Percentiles rank a stretch among this genome's conserved stretches.
phyloP scores from a whole-genome alignment of 2,888 invertebrate genomes.

The Drosophila siamana region DNA sequence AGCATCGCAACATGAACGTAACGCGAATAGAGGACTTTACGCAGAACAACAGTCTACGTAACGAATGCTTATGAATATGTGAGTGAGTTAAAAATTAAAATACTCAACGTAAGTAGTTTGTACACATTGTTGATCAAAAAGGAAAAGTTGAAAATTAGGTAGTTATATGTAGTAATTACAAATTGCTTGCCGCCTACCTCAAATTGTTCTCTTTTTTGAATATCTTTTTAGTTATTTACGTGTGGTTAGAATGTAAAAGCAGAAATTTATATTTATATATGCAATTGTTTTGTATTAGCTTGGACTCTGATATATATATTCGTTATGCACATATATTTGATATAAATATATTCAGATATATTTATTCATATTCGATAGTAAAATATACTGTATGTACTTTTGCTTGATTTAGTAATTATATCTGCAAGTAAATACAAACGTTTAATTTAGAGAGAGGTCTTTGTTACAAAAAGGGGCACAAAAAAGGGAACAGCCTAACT shows the following conservation, averaged over 20 bases:
- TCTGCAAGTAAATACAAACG: conserved; percentile 84
- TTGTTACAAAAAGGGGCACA: conserved; percentile 41
- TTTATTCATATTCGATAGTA: conserved; percentile 60
- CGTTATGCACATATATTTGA: conserved; percentile 38
- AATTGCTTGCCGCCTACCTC: conserved; percentile 72
- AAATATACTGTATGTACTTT: conserved; percentile 70
- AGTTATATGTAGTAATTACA: conserved; percentile 36
- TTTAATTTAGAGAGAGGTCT: conserved; percentile 65
- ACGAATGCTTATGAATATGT: conserved; percentile 6
- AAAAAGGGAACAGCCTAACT: conserved; percentile 44
- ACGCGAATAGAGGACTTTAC: conserved; percentile 23
- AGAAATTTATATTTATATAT: conserved; percentile 61
- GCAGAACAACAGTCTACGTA: conserved; percentile 4
- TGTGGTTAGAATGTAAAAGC: conserved; percentile 73
- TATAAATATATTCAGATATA: conserved; percentile 53
- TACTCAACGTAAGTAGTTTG: conserved; percentile 17
- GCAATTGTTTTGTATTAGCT: conserved; percentile 47
- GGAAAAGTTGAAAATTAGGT: conserved; percentile 19
- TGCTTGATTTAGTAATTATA: conserved; percentile 82
- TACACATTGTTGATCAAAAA: conserved; percentile 16
- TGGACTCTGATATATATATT: conserved; percentile 49
- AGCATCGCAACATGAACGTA: conserved; percentile 38
- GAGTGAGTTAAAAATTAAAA: conserved; percentile 12
- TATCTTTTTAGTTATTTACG: conserved; percentile 62
- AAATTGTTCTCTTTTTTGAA: conserved; percentile 60